Evolutionary conservation across 2,888 invertebrate species (phyloP), one percentile per base, ranked within the genome.

Genomic region (Zootermopsis nevadensis): DNA sequence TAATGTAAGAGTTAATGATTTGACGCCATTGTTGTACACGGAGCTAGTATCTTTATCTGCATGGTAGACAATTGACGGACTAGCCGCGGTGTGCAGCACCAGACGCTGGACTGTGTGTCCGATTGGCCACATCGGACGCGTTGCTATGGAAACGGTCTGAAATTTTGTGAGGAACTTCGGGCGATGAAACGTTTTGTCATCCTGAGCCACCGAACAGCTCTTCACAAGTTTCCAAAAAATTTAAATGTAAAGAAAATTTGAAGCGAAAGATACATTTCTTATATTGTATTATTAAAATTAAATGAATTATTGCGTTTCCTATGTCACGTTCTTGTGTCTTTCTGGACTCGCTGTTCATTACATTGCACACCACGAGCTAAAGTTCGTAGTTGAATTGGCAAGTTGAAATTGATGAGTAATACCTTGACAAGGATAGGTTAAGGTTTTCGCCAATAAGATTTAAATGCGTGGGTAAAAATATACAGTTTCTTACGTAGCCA

Each of bases 171-270:
- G n/a, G 27, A 15, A 2, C 38, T 24, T 66, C 79, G 79, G 79
- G 79, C 79, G 79, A 79, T 79, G 79, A 79, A 30, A 79, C 31
- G 27, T 79, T 42, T 48, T 53, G 19, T 77, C 77, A 79, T 79
- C 79, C 79, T 79, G 79, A 79, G 79, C 79, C 79, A 60, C 79
- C 79, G 79, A 66, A n/a, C 7, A 22, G 24, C 35, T 24, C 74
- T 38, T 69, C 69, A 69, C 33, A 69, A 15, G 15, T 33, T 33
- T 2, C 69, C 33, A 6, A 10, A 48, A 48, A n/a, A 48, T 48
- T 48, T 48, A 19, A n/a, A n/a, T n/a, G n/a, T 48, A 48, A 48
- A 48, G 0, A 60, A 15, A 6, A n/a, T 60, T 1, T 60, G 15
- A 27, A 60, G 6, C 19, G 19, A 19, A 48, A 1, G 19, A 48